Conservation (phyloP, 2,113 vertebrate species). For the Notothenia coriiceps region DNA sequence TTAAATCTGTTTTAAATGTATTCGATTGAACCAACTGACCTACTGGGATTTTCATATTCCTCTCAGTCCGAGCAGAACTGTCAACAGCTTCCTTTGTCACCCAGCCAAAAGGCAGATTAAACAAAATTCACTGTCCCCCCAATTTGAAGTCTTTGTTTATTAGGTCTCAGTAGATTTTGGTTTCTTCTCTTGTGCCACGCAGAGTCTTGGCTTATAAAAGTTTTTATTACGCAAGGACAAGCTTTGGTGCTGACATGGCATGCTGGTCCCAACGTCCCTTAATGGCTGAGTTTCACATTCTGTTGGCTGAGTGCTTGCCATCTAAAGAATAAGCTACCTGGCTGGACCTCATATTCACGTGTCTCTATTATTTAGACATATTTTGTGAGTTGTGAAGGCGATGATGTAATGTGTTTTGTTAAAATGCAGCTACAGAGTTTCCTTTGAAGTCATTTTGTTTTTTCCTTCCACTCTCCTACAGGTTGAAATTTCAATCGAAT, state of each 20-base stretch:
- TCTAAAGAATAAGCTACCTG: constrained; percentile 37
- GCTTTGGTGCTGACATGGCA: constrained; percentile 42
- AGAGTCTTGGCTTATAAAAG: constrained; percentile 25
- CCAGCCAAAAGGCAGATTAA: constrained; percentile 5
- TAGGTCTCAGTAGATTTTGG: constrained; percentile 24
- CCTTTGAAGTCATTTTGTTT: constrained; percentile 19
- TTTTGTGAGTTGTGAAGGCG: constrained; percentile 13
- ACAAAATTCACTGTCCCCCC: not conserved
- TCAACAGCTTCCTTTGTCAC: not conserved
- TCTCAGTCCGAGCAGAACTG: not conserved
- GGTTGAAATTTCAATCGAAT: constrained; percentile 93
- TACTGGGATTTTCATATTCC: not conserved
- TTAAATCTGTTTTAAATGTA: not conserved
- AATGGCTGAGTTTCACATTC: constrained; percentile 50
- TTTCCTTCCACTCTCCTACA: constrained; percentile 65
- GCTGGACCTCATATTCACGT: constrained; percentile 32
- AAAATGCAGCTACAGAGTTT: constrained; percentile 10
- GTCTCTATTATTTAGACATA: constrained; percentile 45
- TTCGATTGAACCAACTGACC: too few relatives aligned
- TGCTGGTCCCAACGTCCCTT: constrained; percentile 48
- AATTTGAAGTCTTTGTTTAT: constrained; percentile 20
- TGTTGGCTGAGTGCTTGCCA: constrained; percentile 42
- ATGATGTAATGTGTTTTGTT: constrained; percentile 18
- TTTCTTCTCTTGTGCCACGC: constrained; percentile 23
- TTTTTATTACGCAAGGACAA: constrained; percentile 36